These are phyloP conservation scores for Ciconia nigra DNA, from an alignment of 2,797 vertebrate genomes.

Conservation along the genomic window DNA sequence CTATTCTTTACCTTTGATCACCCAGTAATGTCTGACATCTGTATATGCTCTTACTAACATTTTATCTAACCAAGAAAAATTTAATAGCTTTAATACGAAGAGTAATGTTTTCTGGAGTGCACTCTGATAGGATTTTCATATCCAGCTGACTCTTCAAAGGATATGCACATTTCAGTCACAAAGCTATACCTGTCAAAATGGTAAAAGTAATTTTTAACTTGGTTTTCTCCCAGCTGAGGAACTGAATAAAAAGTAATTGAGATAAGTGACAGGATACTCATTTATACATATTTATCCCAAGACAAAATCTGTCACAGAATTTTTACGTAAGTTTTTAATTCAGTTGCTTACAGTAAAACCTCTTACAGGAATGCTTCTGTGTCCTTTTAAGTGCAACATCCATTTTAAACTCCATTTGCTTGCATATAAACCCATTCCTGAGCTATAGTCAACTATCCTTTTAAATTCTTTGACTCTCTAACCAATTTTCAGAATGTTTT, in stretches of 20 bases:
- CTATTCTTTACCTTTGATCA: background rate
- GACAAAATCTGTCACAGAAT: background rate
- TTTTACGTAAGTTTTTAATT: background rate
- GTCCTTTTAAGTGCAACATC: background rate
- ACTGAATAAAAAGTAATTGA: background rate
- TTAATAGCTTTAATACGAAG: background rate
- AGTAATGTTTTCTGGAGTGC: background rate
- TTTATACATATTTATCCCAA: background rate
- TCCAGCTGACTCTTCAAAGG: background rate
- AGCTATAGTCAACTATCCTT: background rate
- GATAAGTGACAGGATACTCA: background rate
- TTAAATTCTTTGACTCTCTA: background rate
- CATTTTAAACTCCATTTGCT: background rate
- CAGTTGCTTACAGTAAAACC: background rate
- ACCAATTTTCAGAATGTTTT: background rate
- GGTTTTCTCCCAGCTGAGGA: background rate
- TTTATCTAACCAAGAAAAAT: background rate
- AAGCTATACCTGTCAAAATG: background rate
- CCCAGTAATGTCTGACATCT: background rate
- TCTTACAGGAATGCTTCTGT: background rate
- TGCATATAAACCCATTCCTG: background rate
- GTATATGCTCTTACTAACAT: background rate
- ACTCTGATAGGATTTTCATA: background rate
- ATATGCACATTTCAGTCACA: background rate
- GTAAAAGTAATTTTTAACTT: background rate